phyloP scores from a whole-genome alignment of 1,140 invertebrate species.

The Babylonia areolata region DNA sequence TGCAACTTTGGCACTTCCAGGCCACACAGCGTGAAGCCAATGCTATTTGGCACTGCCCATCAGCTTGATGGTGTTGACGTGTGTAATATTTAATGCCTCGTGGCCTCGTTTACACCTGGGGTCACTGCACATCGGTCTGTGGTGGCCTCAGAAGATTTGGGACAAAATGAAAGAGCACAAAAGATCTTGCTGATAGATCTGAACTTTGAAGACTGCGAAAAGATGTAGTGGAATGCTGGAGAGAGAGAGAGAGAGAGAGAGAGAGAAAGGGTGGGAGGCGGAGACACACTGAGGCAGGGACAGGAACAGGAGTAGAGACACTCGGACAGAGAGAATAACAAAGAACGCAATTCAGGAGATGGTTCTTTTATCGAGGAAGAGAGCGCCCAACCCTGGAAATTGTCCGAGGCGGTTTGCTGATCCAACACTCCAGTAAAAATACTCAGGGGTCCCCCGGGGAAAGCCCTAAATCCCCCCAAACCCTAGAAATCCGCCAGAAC shows the following conservation, averaged over 20 bases:
- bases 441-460: not conserved
- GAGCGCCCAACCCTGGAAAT: not conserved
- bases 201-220: no score
- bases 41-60: no score
- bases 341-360: conserved; percentile 34
- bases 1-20: no score
- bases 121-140: no score
- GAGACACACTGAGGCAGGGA: not conserved
- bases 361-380: not conserved
- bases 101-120: no score
- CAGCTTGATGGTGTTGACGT: no score
- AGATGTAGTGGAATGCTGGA: not conserved
- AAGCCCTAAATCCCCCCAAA: not conserved
- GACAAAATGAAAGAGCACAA: no score
- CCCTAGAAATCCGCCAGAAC: not conserved
- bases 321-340: conserved; percentile 8
- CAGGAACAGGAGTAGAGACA: not conserved
- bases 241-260: conserved; percentile 32
- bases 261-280: conserved; percentile 24
- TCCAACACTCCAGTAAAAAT: not conserved
- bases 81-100: no score
- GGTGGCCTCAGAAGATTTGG: no score
- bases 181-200: not conserved
- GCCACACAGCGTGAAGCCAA: no score
- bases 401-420: not conserved